Evolutionary conservation across 2,888 invertebrate species (phyloP).

Genomic region (Leucophora obtusa): DNA sequence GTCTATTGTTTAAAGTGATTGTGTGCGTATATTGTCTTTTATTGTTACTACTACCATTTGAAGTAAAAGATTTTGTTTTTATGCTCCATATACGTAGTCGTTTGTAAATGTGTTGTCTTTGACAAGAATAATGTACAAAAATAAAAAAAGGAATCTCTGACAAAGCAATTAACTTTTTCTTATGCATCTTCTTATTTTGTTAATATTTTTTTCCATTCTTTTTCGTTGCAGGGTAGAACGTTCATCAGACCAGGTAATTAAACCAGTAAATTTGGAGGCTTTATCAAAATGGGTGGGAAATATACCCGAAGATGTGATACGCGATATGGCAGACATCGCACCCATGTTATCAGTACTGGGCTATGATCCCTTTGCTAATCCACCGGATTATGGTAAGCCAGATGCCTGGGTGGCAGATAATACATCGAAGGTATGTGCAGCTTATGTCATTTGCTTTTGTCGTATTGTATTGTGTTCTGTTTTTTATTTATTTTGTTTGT

Average conservation of each 20-base stretch:
- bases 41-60: no score
- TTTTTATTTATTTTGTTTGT: conserved; percentile 61
- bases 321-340: conserved; percentile 94
- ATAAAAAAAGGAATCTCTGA: conserved; percentile 7
- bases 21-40: no score
- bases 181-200: conserved; percentile 21
- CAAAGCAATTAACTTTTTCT: conserved; percentile 50
- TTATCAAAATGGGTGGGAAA: conserved; percentile 94
- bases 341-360: conserved; percentile 95
- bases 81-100: no score
- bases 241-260: conserved; percentile 98
- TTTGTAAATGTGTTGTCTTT: no score
- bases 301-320: conserved; percentile 93
- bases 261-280: conserved; percentile 97
- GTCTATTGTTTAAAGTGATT: no score
- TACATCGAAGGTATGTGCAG: conserved; percentile 79
- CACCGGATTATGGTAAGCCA: conserved; percentile 94
- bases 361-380: conserved; percentile 97
- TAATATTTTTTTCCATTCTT: conserved; percentile 11
- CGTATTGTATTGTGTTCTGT: conserved; percentile 46
- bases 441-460: conserved; percentile 56
- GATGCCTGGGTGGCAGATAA: conserved; percentile 87
- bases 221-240: conserved; percentile 89
- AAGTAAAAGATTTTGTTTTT: no score
- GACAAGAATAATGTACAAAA: no score